A percentile compares a stretch with the other conserved stretches of the same genome.
phyloP scores from a whole-genome alignment of 1,140 invertebrate species.

The Ladona fulva region DNA sequence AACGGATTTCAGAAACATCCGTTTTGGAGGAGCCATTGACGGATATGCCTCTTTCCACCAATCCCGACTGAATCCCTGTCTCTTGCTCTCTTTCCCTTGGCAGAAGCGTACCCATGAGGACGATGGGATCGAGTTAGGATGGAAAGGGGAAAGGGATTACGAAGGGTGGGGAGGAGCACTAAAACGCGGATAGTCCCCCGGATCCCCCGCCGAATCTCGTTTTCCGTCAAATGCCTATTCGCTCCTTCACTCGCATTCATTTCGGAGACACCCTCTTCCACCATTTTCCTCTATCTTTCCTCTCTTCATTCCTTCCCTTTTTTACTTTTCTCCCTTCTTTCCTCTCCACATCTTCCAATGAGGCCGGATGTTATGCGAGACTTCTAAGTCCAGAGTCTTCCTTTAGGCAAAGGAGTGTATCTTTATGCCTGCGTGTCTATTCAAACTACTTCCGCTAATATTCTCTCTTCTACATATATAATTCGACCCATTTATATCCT shows the following conservation, averaged over 20 bases:
- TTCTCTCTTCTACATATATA: too few relatives aligned
- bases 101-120: not conserved
- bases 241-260: not conserved
- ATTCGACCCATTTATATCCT: too few relatives aligned
- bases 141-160: not conserved
- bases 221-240: not conserved
- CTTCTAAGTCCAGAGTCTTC: too few relatives aligned
- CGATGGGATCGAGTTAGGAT: not conserved
- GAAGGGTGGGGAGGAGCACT: not conserved
- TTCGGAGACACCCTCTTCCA: not conserved
- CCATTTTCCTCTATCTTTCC: too few relatives aligned
- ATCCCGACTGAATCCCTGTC: not conserved
- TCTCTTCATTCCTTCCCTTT: too few relatives aligned
- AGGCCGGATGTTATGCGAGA: too few relatives aligned
- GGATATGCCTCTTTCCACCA: not conserved
- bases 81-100: not conserved
- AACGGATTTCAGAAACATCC: not conserved
- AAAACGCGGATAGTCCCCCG: not conserved
- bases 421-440: too few relatives aligned
- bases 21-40: not conserved
- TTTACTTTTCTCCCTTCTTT: too few relatives aligned
- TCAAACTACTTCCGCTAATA: too few relatives aligned
- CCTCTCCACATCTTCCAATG: too few relatives aligned
- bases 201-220: not conserved
- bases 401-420: too few relatives aligned